Conservation (phyloP, 2,797 vertebrate species). For the Sebastes taczanowskii region DNA sequence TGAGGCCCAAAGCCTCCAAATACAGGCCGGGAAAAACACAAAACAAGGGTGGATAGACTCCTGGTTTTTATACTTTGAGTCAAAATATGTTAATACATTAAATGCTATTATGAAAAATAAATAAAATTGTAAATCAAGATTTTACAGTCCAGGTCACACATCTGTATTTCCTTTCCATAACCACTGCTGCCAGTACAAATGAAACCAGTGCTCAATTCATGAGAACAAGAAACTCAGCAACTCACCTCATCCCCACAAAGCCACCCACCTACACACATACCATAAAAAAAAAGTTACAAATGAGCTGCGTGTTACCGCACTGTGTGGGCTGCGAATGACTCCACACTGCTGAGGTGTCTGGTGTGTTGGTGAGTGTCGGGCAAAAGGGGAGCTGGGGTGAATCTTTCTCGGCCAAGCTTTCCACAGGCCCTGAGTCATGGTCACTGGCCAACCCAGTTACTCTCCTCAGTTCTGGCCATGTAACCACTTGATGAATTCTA, state of each 20-base stretch:
- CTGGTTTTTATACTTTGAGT: not conserved
- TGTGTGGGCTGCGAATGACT: constrained; percentile 63
- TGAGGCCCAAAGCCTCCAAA: no score
- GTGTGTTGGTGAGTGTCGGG: constrained; percentile 3
- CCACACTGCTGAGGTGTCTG: constrained; percentile 54
- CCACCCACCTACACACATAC: constrained; percentile 50
- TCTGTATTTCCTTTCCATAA: not conserved
- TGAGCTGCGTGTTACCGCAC: constrained; percentile 34
- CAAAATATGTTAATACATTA: not conserved
- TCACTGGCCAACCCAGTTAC: not conserved
- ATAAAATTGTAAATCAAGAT: not conserved
- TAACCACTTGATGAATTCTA: not conserved
- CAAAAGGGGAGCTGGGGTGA: not conserved
- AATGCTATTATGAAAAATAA: not conserved
- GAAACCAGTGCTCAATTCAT: constrained; percentile 6
- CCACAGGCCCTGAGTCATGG: constrained; percentile 52
- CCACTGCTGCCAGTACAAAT: constrained; percentile 24
- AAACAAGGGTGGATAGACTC: no score
- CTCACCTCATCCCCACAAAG: constrained; percentile 11
- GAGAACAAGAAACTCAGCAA: constrained; percentile 11
- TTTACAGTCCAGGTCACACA: not conserved
- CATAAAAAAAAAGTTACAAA: constrained; percentile 37
- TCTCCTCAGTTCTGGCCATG: not conserved
- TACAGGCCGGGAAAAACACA: no score
- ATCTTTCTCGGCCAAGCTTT: constrained; percentile 44